These are phyloP conservation scores for Drosophila pseudotalamancana DNA, from an alignment of 2,888 invertebrate species.

Conservation along the genomic window DNA sequence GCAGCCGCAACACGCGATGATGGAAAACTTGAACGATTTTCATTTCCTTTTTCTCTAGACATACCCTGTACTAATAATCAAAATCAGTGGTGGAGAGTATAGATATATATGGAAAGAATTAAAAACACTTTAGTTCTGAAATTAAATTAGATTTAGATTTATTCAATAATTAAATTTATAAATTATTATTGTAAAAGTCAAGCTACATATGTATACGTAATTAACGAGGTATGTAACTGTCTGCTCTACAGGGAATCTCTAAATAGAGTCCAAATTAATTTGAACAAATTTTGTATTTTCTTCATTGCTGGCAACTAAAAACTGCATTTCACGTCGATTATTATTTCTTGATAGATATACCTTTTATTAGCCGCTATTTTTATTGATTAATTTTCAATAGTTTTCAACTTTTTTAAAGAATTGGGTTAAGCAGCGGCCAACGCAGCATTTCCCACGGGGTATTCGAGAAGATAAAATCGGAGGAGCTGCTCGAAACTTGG, in stretches of 20 bases:
- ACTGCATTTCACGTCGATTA: slow-evolving; percentile 29
- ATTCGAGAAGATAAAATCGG: slow-evolving; percentile 33
- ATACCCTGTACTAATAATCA: slow-evolving; percentile 1
- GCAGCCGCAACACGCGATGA: slow-evolving; percentile 74
- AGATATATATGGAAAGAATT: too few relatives aligned
- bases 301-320: slow-evolving; percentile 43
- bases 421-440: slow-evolving; percentile 50
- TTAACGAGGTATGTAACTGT: too few relatives aligned
- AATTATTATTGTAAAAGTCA: too few relatives aligned
- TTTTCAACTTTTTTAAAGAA: slow-evolving; percentile 10
- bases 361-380: slow-evolving; percentile 17
- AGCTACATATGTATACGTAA: too few relatives aligned
- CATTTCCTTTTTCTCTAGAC: slow-evolving; percentile 30
- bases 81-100: too few relatives aligned
- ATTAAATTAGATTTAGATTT: too few relatives aligned
- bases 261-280: not conserved
- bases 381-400: slow-evolving; percentile 13
- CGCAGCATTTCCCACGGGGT: slow-evolving; percentile 42
- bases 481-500: slow-evolving; percentile 4
- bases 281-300: not conserved
- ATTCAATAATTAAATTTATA: too few relatives aligned
- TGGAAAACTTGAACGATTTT: slow-evolving; percentile 68
- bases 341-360: slow-evolving; percentile 24
- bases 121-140: too few relatives aligned
- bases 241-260: not conserved